A percentile compares a stretch with the other conserved stretches of the same genome.
These are phyloP conservation scores for Leptoteleia sp. DNA, from an alignment of 1,140 invertebrate genomes.

Conservation along the genomic window DNA sequence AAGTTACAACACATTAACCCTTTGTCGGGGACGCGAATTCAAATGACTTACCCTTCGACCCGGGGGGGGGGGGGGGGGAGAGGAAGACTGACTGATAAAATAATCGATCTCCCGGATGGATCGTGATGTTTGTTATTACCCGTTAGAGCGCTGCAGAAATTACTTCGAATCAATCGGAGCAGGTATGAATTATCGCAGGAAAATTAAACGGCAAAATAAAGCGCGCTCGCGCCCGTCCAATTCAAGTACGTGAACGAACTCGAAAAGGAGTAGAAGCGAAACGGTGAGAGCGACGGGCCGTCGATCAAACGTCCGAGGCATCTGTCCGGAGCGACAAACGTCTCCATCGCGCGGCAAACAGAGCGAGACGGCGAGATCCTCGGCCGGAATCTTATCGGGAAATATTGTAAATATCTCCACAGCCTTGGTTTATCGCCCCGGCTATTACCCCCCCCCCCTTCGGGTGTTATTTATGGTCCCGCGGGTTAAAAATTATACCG, in stretches of 20 bases:
- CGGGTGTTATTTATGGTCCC: constrained; percentile 34
- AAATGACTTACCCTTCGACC: no score
- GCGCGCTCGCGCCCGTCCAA: constrained; percentile 18
- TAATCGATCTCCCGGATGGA: constrained; percentile 5
- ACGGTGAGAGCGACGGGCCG: constrained; percentile 50
- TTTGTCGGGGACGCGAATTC: no score
- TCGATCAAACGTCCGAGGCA: constrained; percentile 78
- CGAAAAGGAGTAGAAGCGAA: constrained; percentile 39
- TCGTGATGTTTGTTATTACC: constrained; percentile 21
- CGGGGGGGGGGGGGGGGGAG: no score
- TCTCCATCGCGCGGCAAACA: constrained; percentile 73
- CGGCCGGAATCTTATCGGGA: neutral
- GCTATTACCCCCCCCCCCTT: constrained; percentile 28
- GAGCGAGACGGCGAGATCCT: constrained; percentile 6
- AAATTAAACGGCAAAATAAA: constrained; percentile 48
- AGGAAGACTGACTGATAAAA: constrained; percentile 19
- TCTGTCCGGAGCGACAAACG: constrained; percentile 74
- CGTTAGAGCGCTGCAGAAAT: constrained; percentile 23
- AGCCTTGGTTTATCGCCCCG: constrained; percentile 30
- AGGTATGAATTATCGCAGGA: constrained; percentile 40
- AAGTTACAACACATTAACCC: no score
- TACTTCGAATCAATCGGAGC: constrained; percentile 50
- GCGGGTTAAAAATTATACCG: constrained; percentile 19
- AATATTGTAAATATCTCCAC: constrained; percentile 48
- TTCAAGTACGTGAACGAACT: constrained; percentile 53